A percentile compares a stretch with the other conserved stretches of the same genome.
These are phyloP conservation scores for Drosophila sechellia DNA, from an alignment of 1,140 invertebrate genomes.

Conservation along the genomic window DNA sequence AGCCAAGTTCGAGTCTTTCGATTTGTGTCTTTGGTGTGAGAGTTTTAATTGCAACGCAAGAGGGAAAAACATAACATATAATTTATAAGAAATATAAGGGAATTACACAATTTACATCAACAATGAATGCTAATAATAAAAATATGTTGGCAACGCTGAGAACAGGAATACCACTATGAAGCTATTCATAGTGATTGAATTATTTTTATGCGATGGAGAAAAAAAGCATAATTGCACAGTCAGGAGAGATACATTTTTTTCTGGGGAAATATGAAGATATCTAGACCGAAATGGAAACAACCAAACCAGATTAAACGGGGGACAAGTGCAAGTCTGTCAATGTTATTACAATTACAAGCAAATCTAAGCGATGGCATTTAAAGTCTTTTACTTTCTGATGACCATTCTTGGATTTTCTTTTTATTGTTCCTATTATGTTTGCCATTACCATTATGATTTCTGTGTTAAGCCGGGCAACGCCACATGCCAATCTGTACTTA, in stretches of 20 bases:
- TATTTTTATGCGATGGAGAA: not conserved
- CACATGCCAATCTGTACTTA: constrained; percentile 71
- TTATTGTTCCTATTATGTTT: constrained; percentile 65
- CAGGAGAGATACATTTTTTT: not conserved
- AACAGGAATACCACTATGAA: not conserved
- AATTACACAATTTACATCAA: not conserved
- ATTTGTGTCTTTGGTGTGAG: not conserved
- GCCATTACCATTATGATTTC: constrained; percentile 80
- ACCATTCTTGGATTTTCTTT: constrained; percentile 52
- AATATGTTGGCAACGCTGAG: not conserved
- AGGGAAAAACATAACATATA: not conserved
- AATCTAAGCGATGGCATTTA: constrained; percentile 44
- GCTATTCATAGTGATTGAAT: constrained; percentile 5
- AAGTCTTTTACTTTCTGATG: constrained; percentile 63
- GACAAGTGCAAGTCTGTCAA: constrained; percentile 52
- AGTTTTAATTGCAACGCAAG: constrained; percentile 19
- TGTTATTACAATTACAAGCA: constrained; percentile 49
- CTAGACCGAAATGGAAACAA: constrained; percentile 32
- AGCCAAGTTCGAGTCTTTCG: not conserved
- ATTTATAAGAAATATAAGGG: not conserved
- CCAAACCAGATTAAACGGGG: constrained; percentile 36
- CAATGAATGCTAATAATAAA: not conserved
- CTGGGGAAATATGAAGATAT: constrained; percentile 14
- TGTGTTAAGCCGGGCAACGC: constrained; percentile 62
- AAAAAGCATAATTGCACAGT: constrained; percentile 2